A percentile compares a stretch with the other conserved stretches of the same genome.
These are phyloP conservation scores for Geotrypetes seraphini DNA, from an alignment of 2,797 vertebrate genomes.

Conservation along the genomic window DNA sequence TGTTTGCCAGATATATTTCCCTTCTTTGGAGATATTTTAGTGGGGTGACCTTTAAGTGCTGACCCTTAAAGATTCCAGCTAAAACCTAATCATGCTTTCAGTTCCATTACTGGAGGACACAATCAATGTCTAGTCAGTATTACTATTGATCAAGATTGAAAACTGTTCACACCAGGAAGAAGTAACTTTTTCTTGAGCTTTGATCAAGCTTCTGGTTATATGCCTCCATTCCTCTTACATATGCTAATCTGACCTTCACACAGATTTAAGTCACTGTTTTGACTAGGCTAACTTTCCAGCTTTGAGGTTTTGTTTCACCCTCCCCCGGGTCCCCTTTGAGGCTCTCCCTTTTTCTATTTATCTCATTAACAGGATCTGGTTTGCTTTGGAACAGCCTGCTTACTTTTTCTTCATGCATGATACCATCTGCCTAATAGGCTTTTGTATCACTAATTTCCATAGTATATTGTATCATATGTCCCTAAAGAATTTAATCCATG, in stretches of 20 bases:
- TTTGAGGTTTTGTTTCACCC: constrained; percentile 21
- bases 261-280: constrained; percentile 7
- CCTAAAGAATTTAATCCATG: constrained; percentile 19
- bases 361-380: constrained; percentile 30
- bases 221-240: constrained; percentile 2
- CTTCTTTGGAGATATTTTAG: too few species aligned
- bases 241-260: constrained; percentile 4
- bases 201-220: background rate
- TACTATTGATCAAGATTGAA: background rate
- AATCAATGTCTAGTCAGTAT: background rate
- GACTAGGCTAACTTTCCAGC: constrained; percentile 11
- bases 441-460: constrained; percentile 24
- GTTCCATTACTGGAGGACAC: too few species aligned
- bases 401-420: constrained; percentile 35
- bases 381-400: constrained; percentile 34
- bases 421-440: constrained; percentile 44
- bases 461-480: constrained; percentile 19
- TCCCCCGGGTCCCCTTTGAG: constrained; percentile 22
- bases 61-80: background rate
- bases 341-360: constrained; percentile 36
- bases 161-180: too few species aligned
- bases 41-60: background rate
- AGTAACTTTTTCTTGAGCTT: background rate
- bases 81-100: background rate
- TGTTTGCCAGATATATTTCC: too few species aligned